Conservation (phyloP, 2,113 vertebrate species). For the Gymnobelideus leadbeateri region DNA sequence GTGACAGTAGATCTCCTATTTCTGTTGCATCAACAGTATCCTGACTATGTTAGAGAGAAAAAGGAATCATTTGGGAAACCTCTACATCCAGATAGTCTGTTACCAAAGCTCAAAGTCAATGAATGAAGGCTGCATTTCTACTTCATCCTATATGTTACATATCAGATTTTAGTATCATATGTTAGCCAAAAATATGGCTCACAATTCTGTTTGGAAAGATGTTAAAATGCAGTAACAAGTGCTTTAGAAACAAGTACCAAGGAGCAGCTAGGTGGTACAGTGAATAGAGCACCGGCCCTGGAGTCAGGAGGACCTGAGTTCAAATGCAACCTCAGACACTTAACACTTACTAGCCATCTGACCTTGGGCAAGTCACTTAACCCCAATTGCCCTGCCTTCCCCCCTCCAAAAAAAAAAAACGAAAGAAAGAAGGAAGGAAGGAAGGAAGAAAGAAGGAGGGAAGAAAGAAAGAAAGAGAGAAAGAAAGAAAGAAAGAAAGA, state of each 20-base stretch:
- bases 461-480: too few relatives aligned
- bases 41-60: not conserved
- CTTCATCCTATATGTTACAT: not conserved
- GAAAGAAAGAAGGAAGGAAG: not conserved
- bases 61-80: not conserved
- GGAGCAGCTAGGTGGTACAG: too few relatives aligned
- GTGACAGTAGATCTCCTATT: not conserved
- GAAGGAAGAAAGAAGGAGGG: not conserved
- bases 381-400: too few relatives aligned
- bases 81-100: not conserved
- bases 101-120: not conserved
- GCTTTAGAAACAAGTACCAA: not conserved
- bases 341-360: too few relatives aligned
- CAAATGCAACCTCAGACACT: too few relatives aligned
- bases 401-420: too few relatives aligned
- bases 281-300: too few relatives aligned
- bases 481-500: not conserved
- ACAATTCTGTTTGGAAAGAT: not conserved
- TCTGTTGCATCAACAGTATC: not conserved
- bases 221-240: not conserved
- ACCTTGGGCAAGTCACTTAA: too few relatives aligned
- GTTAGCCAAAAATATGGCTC: not conserved
- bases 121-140: not conserved
- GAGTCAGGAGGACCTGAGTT: too few relatives aligned
- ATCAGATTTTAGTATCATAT: not conserved